These are phyloP conservation scores for Ichneumon xanthorius DNA, from an alignment of 2,888 invertebrate species.

Conservation along the genomic window DNA sequence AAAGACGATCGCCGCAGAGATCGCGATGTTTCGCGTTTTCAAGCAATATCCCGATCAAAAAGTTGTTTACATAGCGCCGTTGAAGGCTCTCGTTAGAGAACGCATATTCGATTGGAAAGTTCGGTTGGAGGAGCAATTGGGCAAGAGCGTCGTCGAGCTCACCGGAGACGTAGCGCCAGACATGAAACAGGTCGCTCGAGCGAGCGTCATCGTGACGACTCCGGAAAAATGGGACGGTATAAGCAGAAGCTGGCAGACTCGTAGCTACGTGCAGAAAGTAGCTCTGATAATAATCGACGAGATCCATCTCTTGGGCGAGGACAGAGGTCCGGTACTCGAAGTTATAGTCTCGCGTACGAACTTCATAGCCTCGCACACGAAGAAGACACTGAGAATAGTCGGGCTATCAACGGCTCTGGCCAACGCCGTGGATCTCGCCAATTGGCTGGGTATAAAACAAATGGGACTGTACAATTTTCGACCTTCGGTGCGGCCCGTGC, in stretches of 20 bases:
- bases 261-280: conserved; percentile 96
- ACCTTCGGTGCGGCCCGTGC: conserved; percentile 98
- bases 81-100: conserved; percentile 99
- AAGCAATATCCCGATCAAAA: conserved; percentile 92
- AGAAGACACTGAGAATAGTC: conserved; percentile 93
- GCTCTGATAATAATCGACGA: conserved; percentile 98
- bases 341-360: conserved; percentile 99
- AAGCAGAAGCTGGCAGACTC: conserved; percentile 98
- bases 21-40: conserved; percentile 98
- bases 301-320: conserved; percentile 97
- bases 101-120: conserved; percentile 97
- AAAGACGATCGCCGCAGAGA: conserved; percentile 99
- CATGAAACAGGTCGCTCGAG: conserved; percentile 91
- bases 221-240: conserved; percentile 99
- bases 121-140: conserved; percentile 90
- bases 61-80: conserved; percentile 98
- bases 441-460: conserved; percentile 95
- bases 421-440: conserved; percentile 98
- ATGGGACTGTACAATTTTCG: conserved; percentile 99
- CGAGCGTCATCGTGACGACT: conserved; percentile 98
- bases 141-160: conserved; percentile 96
- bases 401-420: conserved; percentile 99
- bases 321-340: conserved; percentile 95
- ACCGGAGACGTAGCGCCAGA: conserved; percentile 98
- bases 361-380: conserved; percentile 96